Conservation (phyloP, 2,113 vertebrate species). For the Ceyx cyanopectus region DNA sequence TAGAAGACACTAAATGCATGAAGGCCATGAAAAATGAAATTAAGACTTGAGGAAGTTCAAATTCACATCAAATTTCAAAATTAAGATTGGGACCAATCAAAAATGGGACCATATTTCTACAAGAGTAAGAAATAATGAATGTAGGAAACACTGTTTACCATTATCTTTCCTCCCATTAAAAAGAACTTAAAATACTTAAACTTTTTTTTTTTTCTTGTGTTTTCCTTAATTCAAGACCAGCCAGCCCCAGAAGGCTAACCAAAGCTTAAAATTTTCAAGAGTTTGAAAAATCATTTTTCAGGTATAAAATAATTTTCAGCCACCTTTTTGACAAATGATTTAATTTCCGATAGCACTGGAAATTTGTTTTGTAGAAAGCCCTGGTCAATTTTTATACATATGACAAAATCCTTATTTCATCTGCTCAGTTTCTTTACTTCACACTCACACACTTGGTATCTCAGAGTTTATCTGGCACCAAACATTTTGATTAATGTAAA, state of each 20-base stretch:
- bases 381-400: neutral
- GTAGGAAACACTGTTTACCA: neutral
- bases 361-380: neutral
- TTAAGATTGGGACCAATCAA: neutral
- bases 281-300: neutral
- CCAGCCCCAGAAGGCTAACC: neutral
- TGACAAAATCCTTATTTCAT: neutral
- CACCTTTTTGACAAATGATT: neutral
- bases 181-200: neutral
- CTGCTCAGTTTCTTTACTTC: neutral
- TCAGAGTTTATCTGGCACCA: neutral
- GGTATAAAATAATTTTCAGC: neutral
- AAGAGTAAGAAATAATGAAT: neutral
- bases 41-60: neutral
- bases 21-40: neutral
- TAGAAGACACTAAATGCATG: neutral
- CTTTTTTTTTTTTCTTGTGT: neutral
- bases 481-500: neutral
- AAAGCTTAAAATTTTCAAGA: neutral
- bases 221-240: neutral
- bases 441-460: fast-evolving
- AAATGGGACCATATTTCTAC: neutral
- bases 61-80: neutral
- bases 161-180: neutral
- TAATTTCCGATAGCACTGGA: neutral